These are phyloP conservation scores for Apocheima hispidaria DNA, from an alignment of 2,888 invertebrate species.

Conservation along the genomic window DNA sequence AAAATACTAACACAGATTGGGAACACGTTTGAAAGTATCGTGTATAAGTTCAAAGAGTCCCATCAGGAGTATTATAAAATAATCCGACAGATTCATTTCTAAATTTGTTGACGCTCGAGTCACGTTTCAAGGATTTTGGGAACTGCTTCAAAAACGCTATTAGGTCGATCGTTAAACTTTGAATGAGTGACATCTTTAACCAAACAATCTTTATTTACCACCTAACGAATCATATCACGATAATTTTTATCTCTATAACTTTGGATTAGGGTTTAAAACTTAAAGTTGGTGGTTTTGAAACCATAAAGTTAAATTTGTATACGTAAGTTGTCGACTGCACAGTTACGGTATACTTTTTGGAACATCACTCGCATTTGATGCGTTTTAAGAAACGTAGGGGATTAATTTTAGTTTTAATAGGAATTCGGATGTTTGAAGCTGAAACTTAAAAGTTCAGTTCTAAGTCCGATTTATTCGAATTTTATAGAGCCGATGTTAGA, in stretches of 20 bases:
- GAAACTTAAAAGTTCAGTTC: constrained; percentile 53
- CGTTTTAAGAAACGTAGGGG: constrained; percentile 73
- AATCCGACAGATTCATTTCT: constrained; percentile 76
- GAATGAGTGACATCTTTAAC: constrained; percentile 83
- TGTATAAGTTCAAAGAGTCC: constrained; percentile 73
- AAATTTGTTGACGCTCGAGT: constrained; percentile 82
- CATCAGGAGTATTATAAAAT: constrained; percentile 73
- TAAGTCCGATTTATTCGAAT: constrained; percentile 58
- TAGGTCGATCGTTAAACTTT: constrained; percentile 83
- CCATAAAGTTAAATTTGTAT: constrained; percentile 52
- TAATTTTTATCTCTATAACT: constrained; percentile 45
- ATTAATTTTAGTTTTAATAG: constrained; percentile 78
- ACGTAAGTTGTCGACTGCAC: constrained; percentile 74
- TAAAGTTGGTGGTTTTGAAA: neutral
- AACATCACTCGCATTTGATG: constrained; percentile 77
- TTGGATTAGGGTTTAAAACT: constrained; percentile 26
- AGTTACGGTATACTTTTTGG: constrained; percentile 76
- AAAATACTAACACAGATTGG: constrained; percentile 62
- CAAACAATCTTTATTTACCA: constrained; percentile 51
- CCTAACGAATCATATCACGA: neutral
- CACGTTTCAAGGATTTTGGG: constrained; percentile 84
- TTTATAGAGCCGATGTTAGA: constrained; percentile 52
- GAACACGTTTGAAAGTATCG: constrained; percentile 60
- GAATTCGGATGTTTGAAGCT: constrained; percentile 65
- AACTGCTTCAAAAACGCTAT: constrained; percentile 83